Percentiles rank a stretch among this genome's conserved stretches.
Conservation (phyloP, 2,797 vertebrate species). For the Poeciliopsis infans region DNA sequence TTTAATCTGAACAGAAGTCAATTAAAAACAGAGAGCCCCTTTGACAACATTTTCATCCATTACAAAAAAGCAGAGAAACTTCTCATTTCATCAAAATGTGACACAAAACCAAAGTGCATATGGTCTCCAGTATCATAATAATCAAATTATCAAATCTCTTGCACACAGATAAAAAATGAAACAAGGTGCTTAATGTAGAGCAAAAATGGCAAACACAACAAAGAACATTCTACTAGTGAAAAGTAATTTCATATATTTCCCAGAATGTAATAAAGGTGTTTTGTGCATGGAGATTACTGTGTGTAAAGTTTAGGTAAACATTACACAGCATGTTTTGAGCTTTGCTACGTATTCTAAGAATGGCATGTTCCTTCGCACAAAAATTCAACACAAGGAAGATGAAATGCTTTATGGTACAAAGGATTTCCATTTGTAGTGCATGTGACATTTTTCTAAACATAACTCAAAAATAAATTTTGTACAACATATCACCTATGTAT, state of each 20-base stretch:
- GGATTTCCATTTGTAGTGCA: constrained; percentile 25
- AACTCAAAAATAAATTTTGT: constrained; percentile 47
- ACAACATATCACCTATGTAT: not conserved
- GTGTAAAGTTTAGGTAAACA: no score
- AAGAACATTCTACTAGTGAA: constrained; percentile 34
- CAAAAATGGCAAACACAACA: constrained; percentile 31
- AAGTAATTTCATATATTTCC: constrained; percentile 68
- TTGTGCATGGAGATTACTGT: constrained; percentile 42
- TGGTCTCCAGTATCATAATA: constrained; percentile 31
- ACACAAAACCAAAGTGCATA: constrained; percentile 44
- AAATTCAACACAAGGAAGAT: constrained; percentile 27
- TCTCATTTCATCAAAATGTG: constrained; percentile 28
- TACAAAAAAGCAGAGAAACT: constrained; percentile 12
- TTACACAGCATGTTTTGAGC: no score
- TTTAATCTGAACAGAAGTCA: constrained; percentile 15
- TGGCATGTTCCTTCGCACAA: constrained; percentile 26
- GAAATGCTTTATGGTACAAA: constrained; percentile 37
- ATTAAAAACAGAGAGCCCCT: constrained; percentile 1
- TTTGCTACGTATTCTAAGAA: constrained; percentile 26
- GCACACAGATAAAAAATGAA: constrained; percentile 26
- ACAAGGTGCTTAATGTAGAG: constrained; percentile 63
- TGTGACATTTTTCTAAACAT: constrained; percentile 57
- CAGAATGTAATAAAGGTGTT: constrained; percentile 40
- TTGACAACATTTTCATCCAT: constrained; percentile 1
- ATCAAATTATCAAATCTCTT: constrained; percentile 17